Percentiles rank a stretch among this genome's conserved stretches.
These are phyloP conservation scores for Probosciger aterrimus DNA, from an alignment of 2,113 vertebrate genomes.

Conservation along the genomic window DNA sequence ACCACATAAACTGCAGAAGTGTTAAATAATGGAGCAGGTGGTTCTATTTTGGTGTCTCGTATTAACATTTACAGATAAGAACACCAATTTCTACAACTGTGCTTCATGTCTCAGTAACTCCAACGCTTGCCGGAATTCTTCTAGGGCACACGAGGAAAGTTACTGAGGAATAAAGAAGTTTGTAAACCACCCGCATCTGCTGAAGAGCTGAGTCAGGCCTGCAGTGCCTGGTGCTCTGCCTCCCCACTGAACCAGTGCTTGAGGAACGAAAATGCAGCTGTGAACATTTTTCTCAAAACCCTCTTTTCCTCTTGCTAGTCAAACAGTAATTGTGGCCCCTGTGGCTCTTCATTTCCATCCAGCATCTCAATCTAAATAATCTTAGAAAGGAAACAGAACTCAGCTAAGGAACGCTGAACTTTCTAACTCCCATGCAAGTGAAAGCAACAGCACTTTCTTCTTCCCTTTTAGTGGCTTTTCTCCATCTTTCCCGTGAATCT, in stretches of 20 bases:
- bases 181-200: background rate
- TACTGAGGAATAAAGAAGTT: background rate
- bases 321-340: background rate
- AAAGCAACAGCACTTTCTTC: background rate
- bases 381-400: background rate
- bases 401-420: background rate
- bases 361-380: background rate
- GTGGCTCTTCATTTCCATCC: background rate
- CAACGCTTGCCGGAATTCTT: background rate
- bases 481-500: background rate
- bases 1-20: background rate
- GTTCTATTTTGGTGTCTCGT: background rate
- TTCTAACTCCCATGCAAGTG: background rate
- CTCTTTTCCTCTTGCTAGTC: background rate
- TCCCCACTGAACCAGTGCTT: background rate
- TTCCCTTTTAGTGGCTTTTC: background rate
- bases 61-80: background rate
- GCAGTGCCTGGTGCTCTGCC: background rate
- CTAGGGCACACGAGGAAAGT: background rate
- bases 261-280: background rate
- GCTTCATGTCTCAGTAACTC: background rate
- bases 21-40: background rate
- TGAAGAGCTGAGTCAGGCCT: background rate
- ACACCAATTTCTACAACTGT: background rate
- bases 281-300: background rate